Evolutionary conservation across 2,797 vertebrate species (phyloP).

Genomic region (Centropyge bicolor): DNA sequence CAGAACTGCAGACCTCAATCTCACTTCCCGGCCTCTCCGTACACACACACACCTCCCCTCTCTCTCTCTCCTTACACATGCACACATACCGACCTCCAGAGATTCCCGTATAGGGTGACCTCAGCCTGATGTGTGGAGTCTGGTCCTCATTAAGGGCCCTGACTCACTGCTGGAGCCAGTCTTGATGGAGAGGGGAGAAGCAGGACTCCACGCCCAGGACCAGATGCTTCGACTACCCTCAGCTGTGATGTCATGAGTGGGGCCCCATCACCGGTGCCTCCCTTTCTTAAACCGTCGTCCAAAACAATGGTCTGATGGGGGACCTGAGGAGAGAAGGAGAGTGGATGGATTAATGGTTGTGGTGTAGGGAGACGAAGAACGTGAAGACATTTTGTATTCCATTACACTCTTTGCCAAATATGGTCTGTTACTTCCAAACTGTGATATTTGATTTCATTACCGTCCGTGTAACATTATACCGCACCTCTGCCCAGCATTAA

Average conservation of each 20-base stretch:
- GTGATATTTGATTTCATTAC: constrained; percentile 59
- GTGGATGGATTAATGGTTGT: constrained; percentile 18
- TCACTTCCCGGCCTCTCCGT: constrained; percentile 28
- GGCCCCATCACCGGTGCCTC: constrained; percentile 75
- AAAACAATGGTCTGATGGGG: constrained; percentile 58
- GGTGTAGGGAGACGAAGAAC: constrained; percentile 21
- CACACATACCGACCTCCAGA: constrained; percentile 68
- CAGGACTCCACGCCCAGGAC: constrained; percentile 83
- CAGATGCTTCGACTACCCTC: constrained; percentile 83
- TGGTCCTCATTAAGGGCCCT: constrained; percentile 86
- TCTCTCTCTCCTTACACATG: constrained; percentile 46
- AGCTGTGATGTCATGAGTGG: constrained; percentile 82
- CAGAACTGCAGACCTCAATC: constrained; percentile 49
- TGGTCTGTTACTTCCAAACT: constrained; percentile 49
- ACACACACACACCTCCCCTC: constrained; percentile 36
- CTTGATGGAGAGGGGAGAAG: constrained; percentile 76
- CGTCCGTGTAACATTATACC: constrained; percentile 33
- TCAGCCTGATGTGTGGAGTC: constrained; percentile 78
- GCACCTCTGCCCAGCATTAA: constrained; percentile 34
- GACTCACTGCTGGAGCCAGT: constrained; percentile 82
- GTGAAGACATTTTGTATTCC: constrained; percentile 36
- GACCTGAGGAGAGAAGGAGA: constrained; percentile 32
- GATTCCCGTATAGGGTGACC: constrained; percentile 79
- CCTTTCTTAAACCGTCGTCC: constrained; percentile 55
- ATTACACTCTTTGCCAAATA: constrained; percentile 45